Percentiles rank a stretch among this genome's conserved stretches.
These are phyloP conservation scores for Mylabris phalerata DNA, from an alignment of 1,140 invertebrate species.

Conservation along the genomic window DNA sequence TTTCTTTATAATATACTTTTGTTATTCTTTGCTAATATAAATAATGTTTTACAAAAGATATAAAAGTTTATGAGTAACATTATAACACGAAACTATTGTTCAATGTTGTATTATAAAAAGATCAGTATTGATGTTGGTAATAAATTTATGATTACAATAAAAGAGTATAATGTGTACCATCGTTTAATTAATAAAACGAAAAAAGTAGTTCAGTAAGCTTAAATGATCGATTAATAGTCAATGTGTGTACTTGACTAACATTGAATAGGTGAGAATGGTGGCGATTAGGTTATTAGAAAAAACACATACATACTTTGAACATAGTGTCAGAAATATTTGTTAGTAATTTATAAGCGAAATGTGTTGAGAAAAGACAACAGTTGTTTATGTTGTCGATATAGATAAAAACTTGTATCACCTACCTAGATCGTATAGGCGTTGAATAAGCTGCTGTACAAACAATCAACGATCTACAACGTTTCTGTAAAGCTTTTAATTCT, in stretches of 20 bases:
- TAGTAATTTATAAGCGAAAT: conserved; percentile 8
- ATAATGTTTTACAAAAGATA: conserved; percentile 1
- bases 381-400: conserved; percentile 12
- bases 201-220: not conserved
- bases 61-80: not conserved
- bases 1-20: no score
- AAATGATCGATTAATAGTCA: conserved; percentile 5
- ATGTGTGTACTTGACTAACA: not conserved
- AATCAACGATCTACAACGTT: conserved; percentile 68
- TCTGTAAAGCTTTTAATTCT: conserved; percentile 68
- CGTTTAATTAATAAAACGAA: not conserved
- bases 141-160: conserved; percentile 5
- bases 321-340: conserved; percentile 15
- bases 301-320: not conserved
- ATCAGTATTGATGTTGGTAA: not conserved
- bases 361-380: conserved; percentile 6
- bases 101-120: not conserved
- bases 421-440: conserved; percentile 14
- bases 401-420: conserved; percentile 2
- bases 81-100: not conserved
- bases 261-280: conserved; percentile 10
- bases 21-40: not conserved
- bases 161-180: not conserved
- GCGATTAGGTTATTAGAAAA: not conserved
- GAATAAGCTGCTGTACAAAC: conserved; percentile 55